phyloP scores from a whole-genome alignment of 2,113 vertebrate species.

The Pandion haliaetus region DNA sequence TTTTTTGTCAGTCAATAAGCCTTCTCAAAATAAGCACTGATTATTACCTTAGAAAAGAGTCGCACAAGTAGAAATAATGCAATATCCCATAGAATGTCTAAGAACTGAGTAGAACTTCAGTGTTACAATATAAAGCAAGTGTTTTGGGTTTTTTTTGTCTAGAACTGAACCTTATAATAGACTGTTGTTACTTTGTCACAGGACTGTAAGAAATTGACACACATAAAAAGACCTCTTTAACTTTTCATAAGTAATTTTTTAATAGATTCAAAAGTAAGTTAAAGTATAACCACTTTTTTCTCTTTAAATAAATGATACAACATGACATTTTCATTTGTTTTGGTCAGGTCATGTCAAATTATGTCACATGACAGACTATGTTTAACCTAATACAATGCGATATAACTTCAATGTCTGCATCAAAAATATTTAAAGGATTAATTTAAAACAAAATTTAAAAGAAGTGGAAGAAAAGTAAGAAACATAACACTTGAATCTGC shows the following conservation, averaged over 20 bases:
- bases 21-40: background rate
- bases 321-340: slow-evolving; percentile 12
- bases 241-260: background rate
- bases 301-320: background rate
- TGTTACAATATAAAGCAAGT: background rate
- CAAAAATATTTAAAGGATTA: background rate
- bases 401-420: background rate
- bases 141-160: background rate
- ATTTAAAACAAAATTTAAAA: background rate
- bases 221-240: background rate
- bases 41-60: background rate
- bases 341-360: slow-evolving; percentile 23
- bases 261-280: background rate
- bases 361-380: background rate
- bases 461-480: background rate
- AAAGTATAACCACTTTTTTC: background rate
- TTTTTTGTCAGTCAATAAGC: background rate
- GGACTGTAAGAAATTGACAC: background rate
- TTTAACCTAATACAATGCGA: background rate
- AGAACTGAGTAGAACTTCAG: background rate
- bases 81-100: background rate
- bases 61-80: background rate
- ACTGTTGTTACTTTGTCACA: background rate
- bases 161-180: background rate
- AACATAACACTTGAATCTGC: background rate